These are phyloP conservation scores for Stichodactyla mertensii DNA, from an alignment of 64 coral and sea anemone species.

Conservation along the genomic window DNA sequence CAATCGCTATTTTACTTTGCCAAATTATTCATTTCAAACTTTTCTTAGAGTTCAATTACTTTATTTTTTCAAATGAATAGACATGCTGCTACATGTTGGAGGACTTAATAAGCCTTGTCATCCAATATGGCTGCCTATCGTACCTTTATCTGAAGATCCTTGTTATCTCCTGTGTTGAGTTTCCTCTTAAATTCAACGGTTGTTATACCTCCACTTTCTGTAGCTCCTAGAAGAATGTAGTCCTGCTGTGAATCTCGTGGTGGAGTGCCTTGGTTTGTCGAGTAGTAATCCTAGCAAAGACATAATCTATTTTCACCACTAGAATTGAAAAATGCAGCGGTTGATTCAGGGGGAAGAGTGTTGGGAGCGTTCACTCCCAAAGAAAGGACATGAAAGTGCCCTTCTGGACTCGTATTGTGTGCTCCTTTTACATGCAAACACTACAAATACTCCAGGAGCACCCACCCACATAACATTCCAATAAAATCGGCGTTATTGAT, in stretches of 20 bases:
- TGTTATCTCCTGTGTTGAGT: background rate
- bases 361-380: too few species aligned
- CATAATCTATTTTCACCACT: background rate
- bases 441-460: too few species aligned
- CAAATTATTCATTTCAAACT: too few species aligned
- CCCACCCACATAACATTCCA: too few species aligned
- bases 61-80: too few species aligned
- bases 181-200: background rate
- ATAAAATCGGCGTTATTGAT: too few species aligned
- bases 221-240: background rate
- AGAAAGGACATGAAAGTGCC: too few species aligned
- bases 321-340: background rate
- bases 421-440: too few species aligned
- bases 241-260: background rate
- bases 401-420: too few species aligned
- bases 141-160: background rate
- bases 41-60: too few species aligned
- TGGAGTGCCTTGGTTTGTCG: background rate
- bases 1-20: too few species aligned
- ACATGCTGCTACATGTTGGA: background rate
- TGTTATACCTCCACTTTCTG: background rate
- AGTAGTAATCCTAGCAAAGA: background rate
- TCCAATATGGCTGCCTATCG: background rate
- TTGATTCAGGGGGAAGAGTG: background rate
- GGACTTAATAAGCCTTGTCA: background rate